Base-by-base conservation (phyloP, 2,113 vertebrate genomes). In the Glaucomys volans region DNA sequence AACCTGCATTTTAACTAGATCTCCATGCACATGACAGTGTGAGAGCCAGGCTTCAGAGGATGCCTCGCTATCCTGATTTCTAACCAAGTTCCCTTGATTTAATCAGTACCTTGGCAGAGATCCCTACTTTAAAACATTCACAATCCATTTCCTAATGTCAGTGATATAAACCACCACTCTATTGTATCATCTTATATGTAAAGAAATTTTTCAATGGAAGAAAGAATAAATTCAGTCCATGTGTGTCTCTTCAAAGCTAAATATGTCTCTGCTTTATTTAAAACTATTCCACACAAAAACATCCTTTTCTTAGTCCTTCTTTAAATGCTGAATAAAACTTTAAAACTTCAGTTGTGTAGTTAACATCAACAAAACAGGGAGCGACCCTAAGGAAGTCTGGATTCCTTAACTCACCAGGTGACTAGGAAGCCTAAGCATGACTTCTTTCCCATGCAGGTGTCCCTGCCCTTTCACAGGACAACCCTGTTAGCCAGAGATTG, bases 241-340 rank as follows among this genome's bases (percentile, higher is more conserved):
- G 35, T 42, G 37, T 76, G 32, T 76, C 82, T 87, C 86, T 66
- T 80, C 57, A 80, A 91, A 81, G 37, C 10, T n/a, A 72, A 93
- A 2, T 69, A 44, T 87, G 72, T n/a, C 13, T 32, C n/a, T 95
- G 16, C 4, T 72, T 52, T 13, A 9, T 54, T 95, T 85, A 74
- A 77, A 85, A 95, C 52, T 59, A 82, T 77, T 69, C 77, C 14
- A 69, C 67, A 88, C 35, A 52, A 95, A 91, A 94, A 52, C 80
- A 57, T 52, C 18, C 50, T 42, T 88, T 77, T 62, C 42, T 32
- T 40, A 44, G 28, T 35, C 22, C 57, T 93, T 90, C 40, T 26
- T 82, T 85, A 76, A 20, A 47, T 9, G 62, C 40, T 28, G 30
- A 59, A 32, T 57, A 72, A 83, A 50, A 94, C 35, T 40, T 5